phyloP scores from a whole-genome alignment of 2,888 invertebrate genomes.

The Bursaphelenchus okinawaensis region DNA sequence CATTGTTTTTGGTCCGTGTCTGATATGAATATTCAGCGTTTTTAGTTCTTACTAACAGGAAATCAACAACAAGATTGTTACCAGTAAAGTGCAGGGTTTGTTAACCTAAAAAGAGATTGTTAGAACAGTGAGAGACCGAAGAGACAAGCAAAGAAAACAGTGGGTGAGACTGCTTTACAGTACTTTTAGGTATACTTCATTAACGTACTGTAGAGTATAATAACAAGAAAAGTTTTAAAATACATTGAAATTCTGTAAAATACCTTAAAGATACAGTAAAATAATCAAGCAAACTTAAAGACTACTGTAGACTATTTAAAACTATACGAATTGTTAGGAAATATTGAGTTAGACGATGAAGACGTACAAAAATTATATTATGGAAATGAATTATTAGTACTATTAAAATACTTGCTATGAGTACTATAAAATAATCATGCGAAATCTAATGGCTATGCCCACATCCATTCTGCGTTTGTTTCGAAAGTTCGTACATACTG shows the following conservation, averaged over 20 bases:
- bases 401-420: no score
- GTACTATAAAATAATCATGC: no score
- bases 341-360: background rate
- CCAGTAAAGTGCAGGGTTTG: background rate
- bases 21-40: background rate
- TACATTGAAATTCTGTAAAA: no score
- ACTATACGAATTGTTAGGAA: no score
- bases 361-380: background rate
- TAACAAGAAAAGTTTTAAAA: no score
- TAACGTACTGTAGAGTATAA: no score
- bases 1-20: background rate
- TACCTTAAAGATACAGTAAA: no score
- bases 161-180: no score
- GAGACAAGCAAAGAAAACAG: background rate
- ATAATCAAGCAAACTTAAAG: no score
- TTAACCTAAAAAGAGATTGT: background rate
- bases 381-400: no score
- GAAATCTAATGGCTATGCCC: background rate
- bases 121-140: background rate
- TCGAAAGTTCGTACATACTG: slow-evolving; percentile 29
- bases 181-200: no score
- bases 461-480: background rate
- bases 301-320: no score
- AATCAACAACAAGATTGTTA: background rate
- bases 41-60: background rate